These are phyloP conservation scores for Xenopus borealis DNA, from an alignment of 2,113 vertebrate species.

Conservation along the genomic window DNA sequence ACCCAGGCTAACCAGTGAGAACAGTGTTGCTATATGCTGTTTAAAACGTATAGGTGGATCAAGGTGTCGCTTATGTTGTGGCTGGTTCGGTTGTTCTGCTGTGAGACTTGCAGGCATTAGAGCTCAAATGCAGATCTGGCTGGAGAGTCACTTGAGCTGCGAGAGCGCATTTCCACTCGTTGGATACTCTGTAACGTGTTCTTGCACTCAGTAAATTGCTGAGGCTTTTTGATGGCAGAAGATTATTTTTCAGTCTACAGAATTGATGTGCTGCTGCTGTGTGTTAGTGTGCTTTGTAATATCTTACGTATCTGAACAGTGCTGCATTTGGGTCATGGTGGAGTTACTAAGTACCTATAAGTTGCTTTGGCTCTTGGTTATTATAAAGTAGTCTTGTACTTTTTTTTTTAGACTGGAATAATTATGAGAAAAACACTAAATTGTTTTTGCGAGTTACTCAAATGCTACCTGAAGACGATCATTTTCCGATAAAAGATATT, in stretches of 20 bases:
- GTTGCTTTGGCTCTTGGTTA: too few species aligned
- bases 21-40: conserved; percentile 31
- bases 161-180: neutral
- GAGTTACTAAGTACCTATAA: neutral
- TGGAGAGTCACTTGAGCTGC: conserved; percentile 23
- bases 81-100: conserved; percentile 18
- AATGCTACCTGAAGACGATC: too few species aligned
- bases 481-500: too few species aligned
- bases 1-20: neutral
- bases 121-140: conserved; percentile 41
- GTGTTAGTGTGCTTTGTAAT: neutral
- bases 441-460: too few species aligned
- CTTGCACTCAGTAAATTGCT: conserved; percentile 21
- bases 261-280: conserved; percentile 5
- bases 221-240: neutral
- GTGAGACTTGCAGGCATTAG: conserved; percentile 31
- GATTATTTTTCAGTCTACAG: neutral
- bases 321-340: conserved; percentile 2
- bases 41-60: conserved; percentile 31
- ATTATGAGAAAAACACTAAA: too few species aligned
- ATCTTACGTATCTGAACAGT: neutral
- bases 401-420: too few species aligned
- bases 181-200: conserved; percentile 24
- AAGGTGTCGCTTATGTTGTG: conserved; percentile 26
- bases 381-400: too few species aligned